Evolutionary conservation across 2,797 vertebrate species (phyloP), one percentile per base, ranked within the genome.

Genomic region (Hypotaenidia philippensis): DNA sequence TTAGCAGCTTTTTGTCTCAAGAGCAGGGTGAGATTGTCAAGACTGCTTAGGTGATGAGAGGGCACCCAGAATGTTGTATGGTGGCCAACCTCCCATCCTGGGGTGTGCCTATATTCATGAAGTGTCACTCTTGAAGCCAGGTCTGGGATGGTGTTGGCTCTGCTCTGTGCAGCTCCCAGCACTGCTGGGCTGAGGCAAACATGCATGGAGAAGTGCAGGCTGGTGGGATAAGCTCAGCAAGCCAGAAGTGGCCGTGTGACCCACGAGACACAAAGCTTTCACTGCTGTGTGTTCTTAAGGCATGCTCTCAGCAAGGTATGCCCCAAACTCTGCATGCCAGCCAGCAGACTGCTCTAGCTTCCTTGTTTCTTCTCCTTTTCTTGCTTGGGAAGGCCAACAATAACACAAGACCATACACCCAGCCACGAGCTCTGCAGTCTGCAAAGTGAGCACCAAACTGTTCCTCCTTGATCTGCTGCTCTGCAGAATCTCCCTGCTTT

Each of bases 221-320:
- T 20, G 12, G 26, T 20, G 40, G 20, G 7, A 25, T 27, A 26
- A 17, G 18, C 49, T 40, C n/a, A 6, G 0, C 3, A 55, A 55
- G 44, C 4, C 1, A 1, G 25, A 8, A 41, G 26, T 44, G 4
- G 31, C 20, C 7, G 6, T 0, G 2, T 21, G 45, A 19, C 21
- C 2, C 16, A 49, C 49, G 50, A 53, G 5, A 25, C 8, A 41
- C 34, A 32, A 3, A 27, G 7, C 7, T 60, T 55, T 41, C 6
- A 5, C 29, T 82, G 21, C 31, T 52, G 8, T 9, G 1, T n/a
- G 10, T 5, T 4, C 22, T 25, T 10, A 19, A 36, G 38, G 18
- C 18, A 9, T 1, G 1, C 15, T 56, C 36, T 29, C 6, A 34
- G 5, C 0, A 13, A 38, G 19, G n/a, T 34, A 5, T 25, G 26